A percentile compares a stretch with the other conserved stretches of the same genome.
Conservation (phyloP, 2,888 invertebrate genomes). For the Ceriagrion tenellum region DNA sequence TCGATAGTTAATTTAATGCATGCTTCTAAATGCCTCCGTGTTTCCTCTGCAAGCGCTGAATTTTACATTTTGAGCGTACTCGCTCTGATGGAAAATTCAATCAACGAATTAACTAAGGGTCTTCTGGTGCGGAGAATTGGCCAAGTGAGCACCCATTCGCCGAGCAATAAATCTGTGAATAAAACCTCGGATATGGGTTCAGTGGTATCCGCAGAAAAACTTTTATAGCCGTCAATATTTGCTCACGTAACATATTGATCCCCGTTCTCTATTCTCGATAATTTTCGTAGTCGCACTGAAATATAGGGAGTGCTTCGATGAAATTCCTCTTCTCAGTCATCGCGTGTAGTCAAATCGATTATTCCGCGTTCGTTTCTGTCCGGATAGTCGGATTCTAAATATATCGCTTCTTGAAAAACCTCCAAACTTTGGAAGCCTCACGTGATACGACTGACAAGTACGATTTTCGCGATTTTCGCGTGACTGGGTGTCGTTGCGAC, state of each 20-base stretch:
- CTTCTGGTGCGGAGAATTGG: too few species aligned
- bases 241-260: background rate
- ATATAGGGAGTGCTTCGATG: background rate
- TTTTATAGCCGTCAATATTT: background rate
- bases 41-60: too few species aligned
- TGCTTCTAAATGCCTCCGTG: too few species aligned
- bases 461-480: too few species aligned
- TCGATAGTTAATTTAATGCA: too few species aligned
- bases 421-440: background rate
- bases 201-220: background rate
- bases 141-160: background rate
- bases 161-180: background rate
- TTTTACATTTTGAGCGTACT: too few species aligned
- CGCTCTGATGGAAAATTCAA: too few species aligned
- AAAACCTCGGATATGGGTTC: background rate
- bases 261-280: background rate
- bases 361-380: background rate
- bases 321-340: background rate
- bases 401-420: background rate
- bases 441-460: too few species aligned
- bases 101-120: too few species aligned
- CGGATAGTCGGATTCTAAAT: background rate
- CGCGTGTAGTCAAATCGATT: background rate
- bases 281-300: background rate
- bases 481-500: too few species aligned